Evolutionary conservation across 2,113 vertebrate species (phyloP).

Genomic region (Scomber japonicus): DNA sequence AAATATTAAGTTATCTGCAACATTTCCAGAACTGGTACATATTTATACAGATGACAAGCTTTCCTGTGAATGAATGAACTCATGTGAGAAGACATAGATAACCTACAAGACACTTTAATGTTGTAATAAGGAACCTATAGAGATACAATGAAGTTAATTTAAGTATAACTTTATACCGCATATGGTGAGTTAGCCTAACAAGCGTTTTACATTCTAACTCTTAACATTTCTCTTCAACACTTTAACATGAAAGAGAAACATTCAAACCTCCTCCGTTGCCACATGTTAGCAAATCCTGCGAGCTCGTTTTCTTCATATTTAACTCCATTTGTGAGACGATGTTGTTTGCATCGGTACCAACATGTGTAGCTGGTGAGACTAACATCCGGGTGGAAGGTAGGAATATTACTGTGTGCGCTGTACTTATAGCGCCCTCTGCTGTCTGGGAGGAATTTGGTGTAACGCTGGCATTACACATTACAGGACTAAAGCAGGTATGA

Average conservation of each 20-base stretch:
- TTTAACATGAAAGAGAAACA: neutral
- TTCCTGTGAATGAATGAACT: too few species aligned
- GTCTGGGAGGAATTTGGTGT: neutral
- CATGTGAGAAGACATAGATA: too few species aligned
- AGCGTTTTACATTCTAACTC: neutral
- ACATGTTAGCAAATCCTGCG: slow-evolving; percentile 80
- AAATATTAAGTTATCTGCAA: too few species aligned
- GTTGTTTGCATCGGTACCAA: neutral
- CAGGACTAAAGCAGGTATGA: neutral
- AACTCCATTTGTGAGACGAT: slow-evolving; percentile 61
- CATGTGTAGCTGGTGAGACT: slow-evolving; percentile 13
- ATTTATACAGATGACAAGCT: too few species aligned
- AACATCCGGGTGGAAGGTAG: slow-evolving; percentile 40
- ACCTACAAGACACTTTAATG: too few species aligned
- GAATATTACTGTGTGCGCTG: accelerated
- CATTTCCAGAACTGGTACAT: too few species aligned
- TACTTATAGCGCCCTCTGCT: slow-evolving; percentile 45
- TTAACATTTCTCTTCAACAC: neutral
- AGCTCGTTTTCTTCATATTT: slow-evolving; percentile 58
- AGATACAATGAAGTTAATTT: too few species aligned
- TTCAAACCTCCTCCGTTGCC: slow-evolving; percentile 79
- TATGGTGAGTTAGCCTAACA: too few species aligned
- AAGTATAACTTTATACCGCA: too few species aligned
- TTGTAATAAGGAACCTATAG: too few species aligned
- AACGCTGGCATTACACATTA: neutral